Evolutionary conservation across 2,113 vertebrate genomes (phyloP).

Genomic region (Hippoglossus stenolepis): DNA sequence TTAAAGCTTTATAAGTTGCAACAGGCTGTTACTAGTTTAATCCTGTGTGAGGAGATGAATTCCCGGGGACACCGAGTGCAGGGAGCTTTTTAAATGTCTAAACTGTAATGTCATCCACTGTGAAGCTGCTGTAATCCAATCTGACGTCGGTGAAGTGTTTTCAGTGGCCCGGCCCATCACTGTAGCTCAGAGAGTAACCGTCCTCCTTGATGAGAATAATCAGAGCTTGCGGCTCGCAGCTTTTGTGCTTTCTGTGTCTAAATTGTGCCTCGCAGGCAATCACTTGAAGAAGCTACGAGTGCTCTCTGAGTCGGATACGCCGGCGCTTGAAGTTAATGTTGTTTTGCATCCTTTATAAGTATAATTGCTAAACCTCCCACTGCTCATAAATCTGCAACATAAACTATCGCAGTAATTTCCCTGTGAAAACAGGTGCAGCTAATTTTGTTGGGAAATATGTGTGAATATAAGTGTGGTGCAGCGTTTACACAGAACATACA

Average conservation of each 20-base stretch:
- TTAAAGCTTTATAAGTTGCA: too few species aligned
- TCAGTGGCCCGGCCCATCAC: neutral
- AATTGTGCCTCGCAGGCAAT: constrained; percentile 60
- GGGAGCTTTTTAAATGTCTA: constrained; percentile 15
- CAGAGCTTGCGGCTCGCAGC: constrained; percentile 3
- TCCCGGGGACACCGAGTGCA: neutral
- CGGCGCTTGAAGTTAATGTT: constrained; percentile 63
- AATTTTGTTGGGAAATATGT: neutral
- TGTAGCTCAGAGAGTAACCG: neutral
- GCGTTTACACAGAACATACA: too few species aligned
- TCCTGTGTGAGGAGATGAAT: neutral
- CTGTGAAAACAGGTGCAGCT: neutral
- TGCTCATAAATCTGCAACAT: constrained; percentile 42
- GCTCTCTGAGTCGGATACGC: constrained; percentile 43
- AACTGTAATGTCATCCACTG: constrained; percentile 6
- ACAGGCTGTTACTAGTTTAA: neutral
- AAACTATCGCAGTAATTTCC: constrained; percentile 12
- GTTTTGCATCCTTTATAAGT: constrained; percentile 53
- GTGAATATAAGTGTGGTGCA: too few species aligned
- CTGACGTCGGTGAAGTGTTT: neutral
- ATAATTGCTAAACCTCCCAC: constrained; percentile 58
- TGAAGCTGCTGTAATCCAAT: constrained; percentile 3
- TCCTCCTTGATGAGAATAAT: constrained; percentile 48
- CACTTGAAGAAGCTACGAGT: constrained; percentile 50
- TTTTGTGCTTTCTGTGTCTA: constrained; percentile 34